These are phyloP conservation scores for Anabacerthia variegaticeps DNA, from an alignment of 2,797 vertebrate species.

Conservation along the genomic window DNA sequence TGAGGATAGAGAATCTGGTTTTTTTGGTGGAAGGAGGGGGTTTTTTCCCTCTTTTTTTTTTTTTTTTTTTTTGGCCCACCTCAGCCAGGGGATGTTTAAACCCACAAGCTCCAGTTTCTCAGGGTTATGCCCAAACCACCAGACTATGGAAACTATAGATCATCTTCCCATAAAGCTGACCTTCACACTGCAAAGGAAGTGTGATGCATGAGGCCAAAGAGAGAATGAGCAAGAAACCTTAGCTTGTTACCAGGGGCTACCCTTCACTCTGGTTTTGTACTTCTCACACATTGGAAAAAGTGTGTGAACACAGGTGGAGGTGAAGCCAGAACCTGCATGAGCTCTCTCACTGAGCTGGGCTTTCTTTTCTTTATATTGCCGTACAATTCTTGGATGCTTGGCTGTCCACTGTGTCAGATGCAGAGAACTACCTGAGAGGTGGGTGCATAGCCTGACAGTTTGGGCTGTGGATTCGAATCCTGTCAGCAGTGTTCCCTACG, in stretches of 20 bases:
- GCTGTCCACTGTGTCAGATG: too few species aligned
- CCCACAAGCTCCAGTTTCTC: neutral
- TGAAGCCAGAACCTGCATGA: too few species aligned
- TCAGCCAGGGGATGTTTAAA: neutral
- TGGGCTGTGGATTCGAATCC: neutral
- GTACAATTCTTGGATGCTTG: too few species aligned
- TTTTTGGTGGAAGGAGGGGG: neutral
- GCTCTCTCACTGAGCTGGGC: too few species aligned
- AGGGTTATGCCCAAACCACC: neutral
- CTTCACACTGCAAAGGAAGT: neutral
- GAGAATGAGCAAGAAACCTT: too few species aligned
- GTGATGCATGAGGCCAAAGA: neutral
- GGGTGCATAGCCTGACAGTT: neutral
- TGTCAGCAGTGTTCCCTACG: neutral
- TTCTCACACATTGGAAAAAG: too few species aligned
- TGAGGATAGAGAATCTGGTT: rapidly evolving
- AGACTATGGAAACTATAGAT: neutral
- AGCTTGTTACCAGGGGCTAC: too few species aligned
- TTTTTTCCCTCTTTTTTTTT: neutral
- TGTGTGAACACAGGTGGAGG: too few species aligned
- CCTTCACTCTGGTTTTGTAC: too few species aligned
- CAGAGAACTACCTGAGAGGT: neutral
- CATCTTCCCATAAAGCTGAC: neutral
- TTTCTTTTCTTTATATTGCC: too few species aligned
- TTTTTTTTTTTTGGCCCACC: neutral